Percentiles rank a stretch among this genome's conserved stretches.
These are phyloP conservation scores for Chondrilla cf. caribensis DNA, from an alignment of 37 sponge, comb jelly and placozoan species.

Conservation along the genomic window DNA sequence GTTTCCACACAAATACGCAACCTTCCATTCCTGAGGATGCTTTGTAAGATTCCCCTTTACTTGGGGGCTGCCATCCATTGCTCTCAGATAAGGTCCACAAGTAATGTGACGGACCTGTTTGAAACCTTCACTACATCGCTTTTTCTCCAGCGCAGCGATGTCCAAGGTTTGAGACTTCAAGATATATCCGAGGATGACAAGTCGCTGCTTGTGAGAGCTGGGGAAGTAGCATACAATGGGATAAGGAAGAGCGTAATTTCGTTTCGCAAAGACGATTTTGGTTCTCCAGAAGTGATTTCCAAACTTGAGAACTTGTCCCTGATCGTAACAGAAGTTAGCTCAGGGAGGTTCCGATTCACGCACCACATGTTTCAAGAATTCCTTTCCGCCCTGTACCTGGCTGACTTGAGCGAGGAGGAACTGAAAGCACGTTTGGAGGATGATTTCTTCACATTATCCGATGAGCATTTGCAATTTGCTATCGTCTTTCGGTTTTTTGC, in stretches of 20 bases:
- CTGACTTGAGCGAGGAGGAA: not conserved
- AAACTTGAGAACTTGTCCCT: not conserved
- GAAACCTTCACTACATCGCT: not conserved
- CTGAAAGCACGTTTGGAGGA: not conserved
- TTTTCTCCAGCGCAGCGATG: not conserved
- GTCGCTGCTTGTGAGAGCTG: not conserved
- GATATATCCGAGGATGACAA: not conserved
- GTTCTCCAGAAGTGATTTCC: not conserved
- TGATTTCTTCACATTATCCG: not conserved
- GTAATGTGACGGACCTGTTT: not conserved
- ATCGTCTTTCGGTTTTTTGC: constrained; percentile 21
- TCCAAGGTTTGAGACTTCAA: not conserved
- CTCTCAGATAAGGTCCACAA: not conserved
- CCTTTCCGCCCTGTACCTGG: not conserved
- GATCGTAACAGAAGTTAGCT: not conserved
- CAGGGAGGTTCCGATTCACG: not conserved
- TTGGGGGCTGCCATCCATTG: not conserved
- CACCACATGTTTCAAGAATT: constrained; percentile 15
- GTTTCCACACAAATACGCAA: not conserved
- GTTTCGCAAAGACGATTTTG: not conserved
- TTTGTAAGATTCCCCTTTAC: constrained; percentile 7
- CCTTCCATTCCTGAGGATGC: not conserved
- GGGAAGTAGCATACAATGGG: not conserved
- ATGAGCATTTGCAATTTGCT: not conserved
- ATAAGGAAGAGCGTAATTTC: not conserved